Conservation (phyloP, 2,113 vertebrate genomes). For the Cynoglossus semilaevis region DNA sequence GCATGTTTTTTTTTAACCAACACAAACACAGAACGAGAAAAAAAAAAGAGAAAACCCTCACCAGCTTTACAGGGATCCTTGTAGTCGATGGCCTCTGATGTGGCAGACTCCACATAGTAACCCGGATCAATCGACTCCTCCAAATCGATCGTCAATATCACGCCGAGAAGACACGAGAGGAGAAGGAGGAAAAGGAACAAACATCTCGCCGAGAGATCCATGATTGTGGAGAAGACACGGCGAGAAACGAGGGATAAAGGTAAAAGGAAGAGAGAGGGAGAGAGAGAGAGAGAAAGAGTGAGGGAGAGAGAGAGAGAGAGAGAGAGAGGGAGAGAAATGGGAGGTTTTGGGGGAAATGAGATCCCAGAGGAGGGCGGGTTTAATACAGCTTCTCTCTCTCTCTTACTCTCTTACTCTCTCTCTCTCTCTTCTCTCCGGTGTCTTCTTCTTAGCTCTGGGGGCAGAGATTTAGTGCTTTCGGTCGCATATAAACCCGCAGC, state of each 20-base stretch:
- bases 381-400: conserved; percentile 64
- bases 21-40: conserved; percentile 15
- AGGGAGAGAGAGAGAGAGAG: conserved; percentile 29
- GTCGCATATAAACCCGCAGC: conserved; percentile 18
- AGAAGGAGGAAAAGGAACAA: conserved; percentile 55
- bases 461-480: conserved; percentile 53
- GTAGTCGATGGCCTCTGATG: conserved; percentile 76
- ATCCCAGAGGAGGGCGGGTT: conserved; percentile 74
- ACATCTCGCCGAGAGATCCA: conserved; percentile 76
- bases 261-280: conserved; percentile 56
- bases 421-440: conserved; percentile 48
- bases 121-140: conserved; percentile 67
- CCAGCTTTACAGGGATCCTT: conserved; percentile 82
- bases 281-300: conserved; percentile 29
- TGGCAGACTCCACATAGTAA: conserved; percentile 73
- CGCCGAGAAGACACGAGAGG: conserved; percentile 53
- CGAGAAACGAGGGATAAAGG: conserved; percentile 72
- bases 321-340: conserved; percentile 71
- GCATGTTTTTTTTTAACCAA: conserved; percentile 56
- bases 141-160: conserved; percentile 71
- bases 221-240: conserved; percentile 68
- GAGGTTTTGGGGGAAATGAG: conserved; percentile 75
- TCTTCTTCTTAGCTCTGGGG: conserved; percentile 64
- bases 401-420: conserved; percentile 11
- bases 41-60: conserved; percentile 46